Percentiles rank a stretch among this genome's conserved stretches.
These are phyloP conservation scores for Radopholus similis DNA, from an alignment of 1,140 invertebrate species.

Conservation along the genomic window DNA sequence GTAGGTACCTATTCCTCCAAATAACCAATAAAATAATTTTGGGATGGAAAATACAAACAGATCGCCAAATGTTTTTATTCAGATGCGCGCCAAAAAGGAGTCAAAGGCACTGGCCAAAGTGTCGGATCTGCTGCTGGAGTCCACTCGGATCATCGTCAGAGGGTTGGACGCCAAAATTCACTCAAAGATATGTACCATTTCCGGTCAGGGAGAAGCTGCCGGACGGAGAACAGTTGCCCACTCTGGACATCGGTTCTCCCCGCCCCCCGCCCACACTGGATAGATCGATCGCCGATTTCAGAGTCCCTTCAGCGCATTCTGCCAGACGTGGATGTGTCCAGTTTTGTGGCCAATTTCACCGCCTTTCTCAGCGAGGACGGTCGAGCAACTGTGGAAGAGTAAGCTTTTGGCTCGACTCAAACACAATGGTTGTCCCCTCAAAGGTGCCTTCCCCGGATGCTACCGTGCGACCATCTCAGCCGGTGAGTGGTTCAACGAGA, in stretches of 20 bases:
- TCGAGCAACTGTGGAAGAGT: conserved; percentile 30
- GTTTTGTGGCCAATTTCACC: conserved; percentile 44
- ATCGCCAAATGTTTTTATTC: too few species aligned
- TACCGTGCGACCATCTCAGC: conserved; percentile 73
- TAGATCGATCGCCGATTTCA: not conserved
- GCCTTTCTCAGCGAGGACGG: conserved; percentile 50
- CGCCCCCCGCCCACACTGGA: not conserved
- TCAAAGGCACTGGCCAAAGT: conserved; percentile 33
- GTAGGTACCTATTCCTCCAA: too few species aligned
- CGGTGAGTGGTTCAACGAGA: conserved; percentile 60
- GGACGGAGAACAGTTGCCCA: conserved; percentile 26
- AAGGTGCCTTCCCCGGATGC: conserved; percentile 37
- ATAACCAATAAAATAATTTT: too few species aligned
- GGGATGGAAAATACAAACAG: too few species aligned
- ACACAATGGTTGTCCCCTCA: not conserved
- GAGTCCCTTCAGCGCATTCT: conserved; percentile 15
- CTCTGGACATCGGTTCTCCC: conserved; percentile 7
- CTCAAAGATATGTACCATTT: not conserved
- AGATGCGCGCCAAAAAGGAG: conserved; percentile 43
- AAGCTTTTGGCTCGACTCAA: not conserved
- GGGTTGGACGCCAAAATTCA: conserved; percentile 27
- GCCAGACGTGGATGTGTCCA: conserved; percentile 24
- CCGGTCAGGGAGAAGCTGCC: conserved; percentile 32
- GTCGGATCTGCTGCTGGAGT: conserved; percentile 44
- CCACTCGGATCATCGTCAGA: conserved; percentile 39